Evolutionary conservation across 1,140 invertebrate species (phyloP).

Genomic region (Pinna nobilis): DNA sequence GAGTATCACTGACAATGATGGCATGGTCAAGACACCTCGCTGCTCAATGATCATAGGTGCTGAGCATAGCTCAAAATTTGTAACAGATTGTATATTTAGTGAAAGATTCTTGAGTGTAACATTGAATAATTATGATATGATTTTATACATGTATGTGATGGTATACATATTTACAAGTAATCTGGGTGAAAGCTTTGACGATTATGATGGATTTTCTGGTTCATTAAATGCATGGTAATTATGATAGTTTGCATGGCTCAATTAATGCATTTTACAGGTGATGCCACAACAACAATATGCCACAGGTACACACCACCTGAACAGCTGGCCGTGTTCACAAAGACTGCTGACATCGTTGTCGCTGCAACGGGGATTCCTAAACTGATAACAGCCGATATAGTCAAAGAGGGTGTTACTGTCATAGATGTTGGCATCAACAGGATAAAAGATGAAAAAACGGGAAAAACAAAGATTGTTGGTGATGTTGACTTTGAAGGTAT

Average conservation of each 20-base stretch:
- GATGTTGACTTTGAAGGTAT: conserved; percentile 89
- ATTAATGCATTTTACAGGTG: conserved; percentile 72
- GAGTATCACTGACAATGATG: no score
- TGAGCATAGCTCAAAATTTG: no score
- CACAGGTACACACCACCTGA: conserved; percentile 89
- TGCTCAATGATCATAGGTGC: no score
- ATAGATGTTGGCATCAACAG: conserved; percentile 92
- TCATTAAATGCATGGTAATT: no score
- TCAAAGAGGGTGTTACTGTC: conserved; percentile 90
- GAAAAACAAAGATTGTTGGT: conserved; percentile 86
- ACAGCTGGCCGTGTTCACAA: conserved; percentile 82
- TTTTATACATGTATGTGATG: no score
- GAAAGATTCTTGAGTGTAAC: no score
- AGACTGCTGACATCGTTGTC: conserved; percentile 88
- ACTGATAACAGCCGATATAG: conserved; percentile 88
- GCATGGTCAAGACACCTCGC: no score
- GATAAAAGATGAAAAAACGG: conserved; percentile 79
- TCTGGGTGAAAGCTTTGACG: no score
- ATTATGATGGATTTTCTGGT: no score
- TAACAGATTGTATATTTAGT: no score
- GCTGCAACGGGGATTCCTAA: conserved; percentile 87
- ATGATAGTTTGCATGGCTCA: not conserved
- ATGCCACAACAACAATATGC: conserved; percentile 90
- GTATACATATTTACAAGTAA: no score
- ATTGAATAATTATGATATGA: no score